phyloP scores from a whole-genome alignment of 2,888 invertebrate genomes.

The Smittia aterrima region DNA sequence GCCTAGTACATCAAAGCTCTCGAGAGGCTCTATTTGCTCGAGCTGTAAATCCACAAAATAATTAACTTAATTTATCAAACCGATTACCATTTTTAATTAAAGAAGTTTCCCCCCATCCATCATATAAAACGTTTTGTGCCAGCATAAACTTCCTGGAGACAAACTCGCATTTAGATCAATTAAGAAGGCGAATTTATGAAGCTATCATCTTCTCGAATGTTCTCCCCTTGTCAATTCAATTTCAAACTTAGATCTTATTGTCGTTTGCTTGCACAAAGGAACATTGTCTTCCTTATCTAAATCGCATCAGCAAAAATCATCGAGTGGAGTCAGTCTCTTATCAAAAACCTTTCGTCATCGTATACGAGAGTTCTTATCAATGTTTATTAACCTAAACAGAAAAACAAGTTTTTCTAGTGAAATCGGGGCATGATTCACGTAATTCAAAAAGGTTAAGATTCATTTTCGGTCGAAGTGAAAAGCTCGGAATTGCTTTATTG shows the following conservation, averaged over 20 bases:
- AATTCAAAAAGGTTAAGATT: too few relatives aligned
- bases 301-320: slow-evolving; percentile 4
- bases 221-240: not conserved
- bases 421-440: too few relatives aligned
- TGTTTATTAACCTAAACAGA: too few relatives aligned
- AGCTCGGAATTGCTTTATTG: not conserved
- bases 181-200: too few relatives aligned
- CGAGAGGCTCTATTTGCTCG: too few relatives aligned
- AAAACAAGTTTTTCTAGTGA: too few relatives aligned
- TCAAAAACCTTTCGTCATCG: not conserved
- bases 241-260: not conserved
- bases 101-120: not conserved
- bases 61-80: not conserved
- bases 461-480: too few relatives aligned
- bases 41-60: not conserved
- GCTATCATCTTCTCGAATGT: too few relatives aligned
- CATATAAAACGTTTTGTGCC: not conserved
- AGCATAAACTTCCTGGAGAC: slow-evolving; percentile 3
- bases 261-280: not conserved
- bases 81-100: slow-evolving; percentile 22
- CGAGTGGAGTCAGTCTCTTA: not conserved
- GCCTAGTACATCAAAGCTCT: too few relatives aligned
- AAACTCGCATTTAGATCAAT: not conserved
- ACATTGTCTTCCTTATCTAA: slow-evolving; percentile 3
- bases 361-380: too few relatives aligned